Conservation (phyloP, 2,113 vertebrate genomes). For the Varanus komodoensis region DNA sequence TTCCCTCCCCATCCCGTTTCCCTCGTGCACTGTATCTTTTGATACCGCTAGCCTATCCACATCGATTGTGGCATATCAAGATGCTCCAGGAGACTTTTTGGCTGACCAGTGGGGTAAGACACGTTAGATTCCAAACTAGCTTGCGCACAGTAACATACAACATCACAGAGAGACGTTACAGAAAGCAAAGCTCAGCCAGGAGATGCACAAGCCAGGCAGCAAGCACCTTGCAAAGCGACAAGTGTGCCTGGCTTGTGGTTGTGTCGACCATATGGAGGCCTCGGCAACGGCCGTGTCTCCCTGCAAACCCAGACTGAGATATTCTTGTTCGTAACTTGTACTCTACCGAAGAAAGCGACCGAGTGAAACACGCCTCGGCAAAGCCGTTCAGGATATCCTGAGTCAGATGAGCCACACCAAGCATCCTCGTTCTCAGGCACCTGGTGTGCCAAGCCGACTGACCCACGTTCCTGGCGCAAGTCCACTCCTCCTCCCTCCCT, state of each 20-base stretch:
- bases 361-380: not conserved
- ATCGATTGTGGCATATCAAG: too few relatives aligned
- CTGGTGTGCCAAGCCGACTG: constrained; percentile 47
- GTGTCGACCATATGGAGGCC: not conserved
- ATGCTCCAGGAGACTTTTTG: too few relatives aligned
- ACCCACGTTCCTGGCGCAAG: constrained; percentile 41
- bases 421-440: constrained; percentile 43
- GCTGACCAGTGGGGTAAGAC: too few relatives aligned
- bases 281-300: not conserved
- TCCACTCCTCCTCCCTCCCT: constrained; percentile 15
- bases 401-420: constrained; percentile 59
- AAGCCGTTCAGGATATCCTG: constrained; percentile 72
- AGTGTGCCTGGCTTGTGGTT: not conserved
- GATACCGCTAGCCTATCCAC: not conserved
- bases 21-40: too few relatives aligned
- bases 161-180: not conserved
- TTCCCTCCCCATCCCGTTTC: too few relatives aligned
- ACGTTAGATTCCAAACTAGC: not conserved
- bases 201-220: not conserved
- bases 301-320: not conserved
- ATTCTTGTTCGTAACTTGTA: not conserved
- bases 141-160: not conserved
- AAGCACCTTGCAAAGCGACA: too few relatives aligned
- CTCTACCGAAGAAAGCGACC: not conserved
- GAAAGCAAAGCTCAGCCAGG: not conserved